Evolutionary conservation across 2,113 vertebrate genomes (phyloP).

Genomic region (Nothoprocta pentlandii): DNA sequence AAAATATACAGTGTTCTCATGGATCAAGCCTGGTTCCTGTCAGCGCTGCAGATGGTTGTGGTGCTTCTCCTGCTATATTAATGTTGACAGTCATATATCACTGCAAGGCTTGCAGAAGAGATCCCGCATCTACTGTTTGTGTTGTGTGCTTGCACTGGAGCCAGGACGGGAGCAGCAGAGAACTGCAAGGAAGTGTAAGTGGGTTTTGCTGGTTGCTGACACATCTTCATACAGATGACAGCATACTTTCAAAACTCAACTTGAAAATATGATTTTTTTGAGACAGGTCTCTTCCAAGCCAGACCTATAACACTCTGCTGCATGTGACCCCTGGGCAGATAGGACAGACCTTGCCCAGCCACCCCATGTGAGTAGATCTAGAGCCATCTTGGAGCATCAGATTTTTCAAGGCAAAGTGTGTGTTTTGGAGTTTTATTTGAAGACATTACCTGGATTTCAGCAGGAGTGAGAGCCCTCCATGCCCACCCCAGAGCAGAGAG

Average conservation of each 20-base stretch:
- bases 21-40: conserved; percentile 18
- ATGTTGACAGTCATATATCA: neutral
- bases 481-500: neutral
- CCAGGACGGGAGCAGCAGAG: neutral
- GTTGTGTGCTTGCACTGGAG: neutral
- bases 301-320: neutral
- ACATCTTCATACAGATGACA: neutral
- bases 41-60: conserved; percentile 16
- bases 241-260: accelerated
- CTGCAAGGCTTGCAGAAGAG: neutral
- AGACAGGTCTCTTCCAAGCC: neutral
- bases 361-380: neutral
- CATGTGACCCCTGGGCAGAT: neutral
- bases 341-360: neutral
- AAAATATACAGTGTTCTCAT: neutral
- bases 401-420: neutral
- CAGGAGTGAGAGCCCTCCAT: neutral
- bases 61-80: neutral
- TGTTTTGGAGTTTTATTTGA: neutral
- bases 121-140: neutral
- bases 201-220: neutral
- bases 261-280: neutral
- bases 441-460: neutral
- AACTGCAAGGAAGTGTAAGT: neutral
- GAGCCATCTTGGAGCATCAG: neutral